Evolutionary conservation across 2,888 invertebrate genomes (phyloP), one percentile per base, ranked within the genome.

Genomic region (Cylindroiulus punctatus): DNA sequence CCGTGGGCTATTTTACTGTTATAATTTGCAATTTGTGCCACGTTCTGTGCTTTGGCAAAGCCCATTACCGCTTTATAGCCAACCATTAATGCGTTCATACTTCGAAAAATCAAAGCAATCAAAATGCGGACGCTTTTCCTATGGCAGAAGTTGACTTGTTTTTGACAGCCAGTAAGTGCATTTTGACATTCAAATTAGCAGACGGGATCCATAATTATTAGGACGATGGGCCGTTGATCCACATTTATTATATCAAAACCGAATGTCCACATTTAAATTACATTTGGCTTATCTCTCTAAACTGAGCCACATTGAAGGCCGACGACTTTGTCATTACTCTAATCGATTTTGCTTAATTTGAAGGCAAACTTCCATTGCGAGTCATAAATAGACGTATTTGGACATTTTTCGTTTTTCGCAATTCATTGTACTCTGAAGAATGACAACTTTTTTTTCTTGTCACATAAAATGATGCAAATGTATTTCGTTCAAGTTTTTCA

Each of bases 141-240:
- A 4, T 22, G 65, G 22, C n/a, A 26, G 22, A 26, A 22, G 65
- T 65, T 10, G 65, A 22, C 65, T 65, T 26, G 26, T 65, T 65
- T 65, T 65, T 65, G 65, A 65, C 65, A 65, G 12, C 76, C 76
- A 76, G 30, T 76, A 76, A 76, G 76, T 76, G 76, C 76, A 76
- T 76, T 76, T 14, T 76, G 76, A 17, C 76, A 76, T 76, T 76
- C 30, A 76, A 76, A 76, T 76, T 76, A 76, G 76, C 14, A 10
- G 8, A 65, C 36, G 8, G 14, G 76, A 10, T 76, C 8, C 14
- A 30, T 44, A 44, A 44, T 76, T 76, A 76, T 26, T 26, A 30
- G 76, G 76, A 76, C 26, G 76, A 76, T 76, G 76, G 76, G 17
- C 26, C 76, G 14, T 76, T 76, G 76, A 30, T 76, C 76, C 76